Conservation (phyloP, 2,113 vertebrate species). For the Hipposideros armiger region DNA sequence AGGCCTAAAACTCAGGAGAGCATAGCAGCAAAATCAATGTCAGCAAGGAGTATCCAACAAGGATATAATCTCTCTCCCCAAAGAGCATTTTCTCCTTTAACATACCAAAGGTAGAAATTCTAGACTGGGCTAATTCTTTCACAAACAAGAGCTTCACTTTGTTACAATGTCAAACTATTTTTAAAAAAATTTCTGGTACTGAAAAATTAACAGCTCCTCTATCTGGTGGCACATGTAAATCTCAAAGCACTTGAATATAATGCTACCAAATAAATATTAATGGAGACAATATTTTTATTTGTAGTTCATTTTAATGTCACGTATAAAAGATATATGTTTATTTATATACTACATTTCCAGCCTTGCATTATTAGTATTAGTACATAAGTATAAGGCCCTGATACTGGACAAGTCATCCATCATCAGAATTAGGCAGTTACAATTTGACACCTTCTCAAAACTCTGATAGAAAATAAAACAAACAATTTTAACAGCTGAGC, state of each 20-base stretch:
- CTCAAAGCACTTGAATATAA: conserved; percentile 29
- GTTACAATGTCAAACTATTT: not conserved
- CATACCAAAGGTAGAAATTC: conserved; percentile 41
- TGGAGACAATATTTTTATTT: conserved; percentile 57
- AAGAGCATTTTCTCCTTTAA: not conserved
- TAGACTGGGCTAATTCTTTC: not conserved
- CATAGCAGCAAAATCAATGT: not conserved
- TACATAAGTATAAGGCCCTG: not conserved
- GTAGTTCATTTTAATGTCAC: conserved; percentile 40
- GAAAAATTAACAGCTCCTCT: not conserved
- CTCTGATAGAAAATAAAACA: not conserved
- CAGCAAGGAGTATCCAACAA: conserved; percentile 38
- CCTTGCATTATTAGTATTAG: not conserved
- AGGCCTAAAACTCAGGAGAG: not conserved
- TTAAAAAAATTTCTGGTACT: not conserved
- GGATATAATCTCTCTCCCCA: not conserved
- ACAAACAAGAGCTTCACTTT: not conserved
- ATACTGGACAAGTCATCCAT: not conserved
- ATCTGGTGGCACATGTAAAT: not conserved
- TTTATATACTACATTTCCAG: not conserved
- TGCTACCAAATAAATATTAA: conserved; percentile 68
- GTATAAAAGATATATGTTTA: conserved; percentile 12
- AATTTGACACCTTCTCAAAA: not conserved
- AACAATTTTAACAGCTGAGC: conserved; percentile 26
- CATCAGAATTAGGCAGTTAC: not conserved